A percentile compares a stretch with the other conserved stretches of the same genome.
Evolutionary conservation across 1,140 invertebrate species (phyloP).

Genomic region (Whitmania pigra): DNA sequence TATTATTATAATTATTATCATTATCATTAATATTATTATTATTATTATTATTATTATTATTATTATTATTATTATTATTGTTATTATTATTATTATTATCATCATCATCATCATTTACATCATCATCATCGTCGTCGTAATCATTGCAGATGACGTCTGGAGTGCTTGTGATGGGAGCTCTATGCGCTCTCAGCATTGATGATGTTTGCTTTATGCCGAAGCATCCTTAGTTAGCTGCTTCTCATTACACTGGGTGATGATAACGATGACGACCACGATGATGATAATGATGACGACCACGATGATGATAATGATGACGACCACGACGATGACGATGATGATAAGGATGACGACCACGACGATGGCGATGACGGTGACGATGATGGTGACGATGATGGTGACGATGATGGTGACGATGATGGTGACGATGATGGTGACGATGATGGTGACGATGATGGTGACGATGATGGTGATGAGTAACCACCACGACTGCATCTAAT

Average conservation of each 20-base stretch:
- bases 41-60: background rate
- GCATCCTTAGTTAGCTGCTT: too few species aligned
- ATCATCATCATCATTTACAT: too few species aligned
- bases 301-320: background rate
- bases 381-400: constrained; percentile 22
- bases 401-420: background rate
- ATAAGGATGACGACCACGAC: background rate
- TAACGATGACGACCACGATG: background rate
- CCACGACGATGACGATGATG: constrained; percentile 8
- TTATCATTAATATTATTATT: too few species aligned
- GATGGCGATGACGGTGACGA: background rate
- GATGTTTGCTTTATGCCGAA: too few species aligned
- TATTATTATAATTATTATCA: too few species aligned
- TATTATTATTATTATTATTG: background rate
- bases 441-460: background rate
- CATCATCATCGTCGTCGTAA: too few species aligned
- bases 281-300: background rate
- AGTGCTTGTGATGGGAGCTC: too few species aligned
- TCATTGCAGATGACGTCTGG: too few species aligned
- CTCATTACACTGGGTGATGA: background rate
- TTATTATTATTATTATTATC: too few species aligned
- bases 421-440: background rate
- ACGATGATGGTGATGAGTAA: background rate
- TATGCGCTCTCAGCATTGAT: too few species aligned
- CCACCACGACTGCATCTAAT: too few species aligned